A percentile compares a stretch with the other conserved stretches of the same genome.
Conservation (phyloP, 1,140 invertebrate genomes). For the Colletes gigas region DNA sequence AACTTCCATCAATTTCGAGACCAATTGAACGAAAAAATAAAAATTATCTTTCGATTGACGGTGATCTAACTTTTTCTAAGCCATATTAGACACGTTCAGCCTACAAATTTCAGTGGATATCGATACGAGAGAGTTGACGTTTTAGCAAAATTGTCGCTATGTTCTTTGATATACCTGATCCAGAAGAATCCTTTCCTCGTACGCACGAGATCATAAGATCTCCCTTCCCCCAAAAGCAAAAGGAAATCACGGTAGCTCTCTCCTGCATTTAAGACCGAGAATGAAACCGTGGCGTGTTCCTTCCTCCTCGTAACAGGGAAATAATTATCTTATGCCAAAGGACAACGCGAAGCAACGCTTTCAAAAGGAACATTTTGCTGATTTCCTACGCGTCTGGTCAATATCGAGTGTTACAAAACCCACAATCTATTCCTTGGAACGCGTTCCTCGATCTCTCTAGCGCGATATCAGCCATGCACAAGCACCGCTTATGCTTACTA, state of each 20-base stretch:
- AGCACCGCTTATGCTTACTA: slow-evolving; percentile 32
- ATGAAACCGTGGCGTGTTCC: not conserved
- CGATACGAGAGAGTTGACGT: no score
- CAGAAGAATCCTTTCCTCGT: not conserved
- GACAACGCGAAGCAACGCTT: not conserved
- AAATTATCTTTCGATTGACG: no score
- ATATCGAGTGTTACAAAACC: not conserved
- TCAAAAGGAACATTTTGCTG: no score
- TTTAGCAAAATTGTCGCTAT: no score
- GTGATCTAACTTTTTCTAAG: no score
- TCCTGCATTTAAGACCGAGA: not conserved
- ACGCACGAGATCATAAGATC: not conserved
- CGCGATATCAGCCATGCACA: not conserved
- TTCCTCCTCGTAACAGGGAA: not conserved
- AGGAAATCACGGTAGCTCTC: not conserved
- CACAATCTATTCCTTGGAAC: not conserved
- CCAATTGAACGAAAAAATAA: no score
- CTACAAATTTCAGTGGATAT: no score
- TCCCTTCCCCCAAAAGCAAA: not conserved
- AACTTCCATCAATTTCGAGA: no score
- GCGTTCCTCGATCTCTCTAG: not conserved
- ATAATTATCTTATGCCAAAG: not conserved
- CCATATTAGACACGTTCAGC: no score
- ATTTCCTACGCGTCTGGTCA: no score
- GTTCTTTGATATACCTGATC: not conserved